A percentile compares a stretch with the other conserved stretches of the same genome.
Conservation (phyloP, 1,140 invertebrate species). For the Fopius arisanus region DNA sequence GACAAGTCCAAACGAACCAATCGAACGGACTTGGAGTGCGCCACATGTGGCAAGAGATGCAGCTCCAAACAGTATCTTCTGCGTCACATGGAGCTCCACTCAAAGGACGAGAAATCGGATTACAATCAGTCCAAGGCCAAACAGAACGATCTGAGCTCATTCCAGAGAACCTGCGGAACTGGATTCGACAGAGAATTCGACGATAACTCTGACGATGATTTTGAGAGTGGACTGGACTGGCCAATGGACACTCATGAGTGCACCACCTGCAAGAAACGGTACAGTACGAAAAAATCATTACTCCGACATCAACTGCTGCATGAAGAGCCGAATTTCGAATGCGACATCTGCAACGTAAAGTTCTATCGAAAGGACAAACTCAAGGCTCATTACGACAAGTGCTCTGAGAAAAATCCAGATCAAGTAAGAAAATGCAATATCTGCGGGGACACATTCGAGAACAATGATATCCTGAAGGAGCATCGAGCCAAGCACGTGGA, state of each 20-base stretch:
- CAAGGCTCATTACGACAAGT: conserved; percentile 63
- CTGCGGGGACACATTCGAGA: conserved; percentile 61
- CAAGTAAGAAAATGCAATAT: conserved; percentile 63
- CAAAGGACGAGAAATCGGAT: conserved; percentile 48
- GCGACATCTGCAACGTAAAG: conserved; percentile 62
- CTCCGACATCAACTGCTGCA: conserved; percentile 59
- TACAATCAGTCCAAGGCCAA: conserved; percentile 14
- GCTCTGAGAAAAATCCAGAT: conserved; percentile 62
- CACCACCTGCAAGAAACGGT: conserved; percentile 58
- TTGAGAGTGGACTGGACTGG: conserved; percentile 59
- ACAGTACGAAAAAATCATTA: conserved; percentile 62
- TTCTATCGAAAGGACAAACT: conserved; percentile 63
- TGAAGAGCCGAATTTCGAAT: conserved; percentile 63
- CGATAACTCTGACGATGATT: conserved; percentile 47
- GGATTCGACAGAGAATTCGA: conserved; percentile 13
- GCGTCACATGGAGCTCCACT: conserved; percentile 58
- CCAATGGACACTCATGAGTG: conserved; percentile 61
- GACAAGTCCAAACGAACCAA: conserved; percentile 31
- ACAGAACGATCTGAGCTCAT: conserved; percentile 31
- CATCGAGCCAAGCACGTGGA: conserved; percentile 59
- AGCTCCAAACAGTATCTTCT: conserved; percentile 53
- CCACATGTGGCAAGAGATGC: conserved; percentile 54
- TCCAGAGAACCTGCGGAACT: neutral
- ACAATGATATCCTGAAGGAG: conserved; percentile 57
- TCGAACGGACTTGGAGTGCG: conserved; percentile 51